Base-by-base conservation (phyloP, 2,113 vertebrate genomes). In the Etheostoma cragini region DNA sequence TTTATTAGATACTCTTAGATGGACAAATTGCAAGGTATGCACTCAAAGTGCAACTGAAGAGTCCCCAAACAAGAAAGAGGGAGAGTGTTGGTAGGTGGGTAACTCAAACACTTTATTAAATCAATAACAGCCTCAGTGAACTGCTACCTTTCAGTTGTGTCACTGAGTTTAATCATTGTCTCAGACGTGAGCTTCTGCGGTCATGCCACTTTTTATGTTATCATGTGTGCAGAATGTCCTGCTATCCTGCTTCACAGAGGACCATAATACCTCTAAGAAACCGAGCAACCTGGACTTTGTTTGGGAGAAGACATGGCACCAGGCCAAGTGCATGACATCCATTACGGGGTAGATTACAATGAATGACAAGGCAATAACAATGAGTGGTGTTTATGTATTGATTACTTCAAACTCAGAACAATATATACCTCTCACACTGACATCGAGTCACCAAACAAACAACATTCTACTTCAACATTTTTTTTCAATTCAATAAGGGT, bases 291-390 rank as follows among this genome's bases (percentile, higher is more conserved):
- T 16, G 57, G 56, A 21, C 38, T 49, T 56, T 69, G 60, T 52
- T 78, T 46, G 64, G 50, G 71, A 74, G 38, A 21, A 57, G 26
- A 65, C 14, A 3, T 86, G 90, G 86, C 62, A 60, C 11, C 0
- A 17, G 52, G 83, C 85, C 88, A 82, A 88, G 84, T 61, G 88
- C 83, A 83, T 88, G 87, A 88, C 90, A 87, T 69, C 80, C 83
- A 92, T 92, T 93, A 89, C 56, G 61, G 87, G 66, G 46, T 70
- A 19, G 78, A 77, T 82, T 60, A 80, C 78, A 72, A 62, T 76
- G 83, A 83, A 38, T 2, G 78, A 70, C 81, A 35, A 61, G 70
- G 80, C 86, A 77, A 86, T 72, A 67, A 60, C 78, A 67, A 78
- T n/a, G 65, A 21, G 67, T 21, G 73, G 82, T 73, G 74, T 87